Evolutionary conservation across 2,113 vertebrate genomes (phyloP).

Genomic region (Vimba vimba): DNA sequence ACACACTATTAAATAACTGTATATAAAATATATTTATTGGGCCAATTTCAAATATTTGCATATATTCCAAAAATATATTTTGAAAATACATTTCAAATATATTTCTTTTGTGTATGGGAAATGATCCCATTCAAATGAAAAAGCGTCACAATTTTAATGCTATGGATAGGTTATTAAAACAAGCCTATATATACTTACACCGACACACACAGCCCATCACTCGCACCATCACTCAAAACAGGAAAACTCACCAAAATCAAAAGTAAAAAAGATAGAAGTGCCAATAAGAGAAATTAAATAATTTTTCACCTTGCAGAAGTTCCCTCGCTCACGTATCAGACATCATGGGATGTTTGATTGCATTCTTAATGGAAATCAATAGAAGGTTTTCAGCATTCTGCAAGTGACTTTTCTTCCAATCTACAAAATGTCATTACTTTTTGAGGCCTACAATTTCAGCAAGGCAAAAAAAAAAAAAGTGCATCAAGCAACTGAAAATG

Average conservation of each 20-base stretch:
- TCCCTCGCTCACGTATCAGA: slow-evolving; percentile 55
- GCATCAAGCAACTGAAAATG: neutral
- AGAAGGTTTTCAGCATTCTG: slow-evolving; percentile 65
- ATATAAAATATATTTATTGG: too few relatives aligned
- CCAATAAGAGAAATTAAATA: slow-evolving; percentile 68
- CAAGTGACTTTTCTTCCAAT: slow-evolving; percentile 73
- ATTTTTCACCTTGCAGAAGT: slow-evolving; percentile 65
- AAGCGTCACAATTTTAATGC: neutral
- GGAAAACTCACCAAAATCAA: slow-evolving; percentile 29
- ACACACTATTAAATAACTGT: too few relatives aligned
- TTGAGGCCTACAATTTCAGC: slow-evolving; percentile 55
- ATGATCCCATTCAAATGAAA: neutral
- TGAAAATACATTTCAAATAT: too few relatives aligned
- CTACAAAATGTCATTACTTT: slow-evolving; percentile 75
- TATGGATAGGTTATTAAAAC: neutral
- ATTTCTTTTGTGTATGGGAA: neutral
- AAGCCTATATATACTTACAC: neutral
- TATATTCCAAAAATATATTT: too few relatives aligned
- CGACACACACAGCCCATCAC: slow-evolving; percentile 2
- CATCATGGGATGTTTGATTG: slow-evolving; percentile 76
- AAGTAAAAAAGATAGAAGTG: slow-evolving; percentile 56
- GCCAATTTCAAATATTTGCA: too few relatives aligned
- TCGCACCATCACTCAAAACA: neutral
- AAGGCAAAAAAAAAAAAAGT: neutral
- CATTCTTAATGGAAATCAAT: slow-evolving; percentile 83